Evolutionary conservation across 2,797 vertebrate genomes (phyloP), one percentile per base, ranked within the genome.

Genomic region (Alexandromys oeconomus): DNA sequence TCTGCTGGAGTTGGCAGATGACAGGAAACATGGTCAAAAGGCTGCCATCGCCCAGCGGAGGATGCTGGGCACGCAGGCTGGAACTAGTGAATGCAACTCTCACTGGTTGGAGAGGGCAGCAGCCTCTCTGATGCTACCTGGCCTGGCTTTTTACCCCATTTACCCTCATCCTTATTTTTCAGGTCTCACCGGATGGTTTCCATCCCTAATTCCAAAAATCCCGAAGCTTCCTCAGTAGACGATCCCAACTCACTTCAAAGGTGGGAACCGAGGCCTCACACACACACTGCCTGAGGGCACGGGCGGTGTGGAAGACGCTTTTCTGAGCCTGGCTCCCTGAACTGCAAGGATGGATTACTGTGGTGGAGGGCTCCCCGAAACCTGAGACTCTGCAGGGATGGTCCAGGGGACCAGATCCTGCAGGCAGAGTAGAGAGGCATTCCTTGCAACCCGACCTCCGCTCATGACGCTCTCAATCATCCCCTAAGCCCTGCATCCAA

Each of bases 401-500:
- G 51, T 15, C 27, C 27, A 7, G 85, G 31, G n/a, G 54, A 74
- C 51, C n/a, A 5, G 9, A 59, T 74, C 31, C 74, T 27, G 21
- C 40, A 6, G 31, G 21, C 31, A 25, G 43, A 43, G 43, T 37
- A 23, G 46, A 3, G 34, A 67, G 23, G 43, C 31, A 10, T 29
- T 21, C 14, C 7, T 5, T 6, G 2, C 8, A 31, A 31, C 13
- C 11, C 6, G 8, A 31, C 40, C 37, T 23, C 69, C n/a, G 37
- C n/a, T 11, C 37, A 40, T 0, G 37, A 9, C 17, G 69, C 48
- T 84, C 71, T 46, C 40, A 31, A 27, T 65, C 40, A 46, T 19
- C 10, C 59, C 69, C 88, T 96, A 97, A 98, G 31, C 92, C 94
- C 86, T 80, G 94, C 95, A 23, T 87, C 73, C 19, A 90, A 93